These are phyloP conservation scores for Drosophila atroscutellata DNA, from an alignment of 2,888 invertebrate species.

Conservation along the genomic window DNA sequence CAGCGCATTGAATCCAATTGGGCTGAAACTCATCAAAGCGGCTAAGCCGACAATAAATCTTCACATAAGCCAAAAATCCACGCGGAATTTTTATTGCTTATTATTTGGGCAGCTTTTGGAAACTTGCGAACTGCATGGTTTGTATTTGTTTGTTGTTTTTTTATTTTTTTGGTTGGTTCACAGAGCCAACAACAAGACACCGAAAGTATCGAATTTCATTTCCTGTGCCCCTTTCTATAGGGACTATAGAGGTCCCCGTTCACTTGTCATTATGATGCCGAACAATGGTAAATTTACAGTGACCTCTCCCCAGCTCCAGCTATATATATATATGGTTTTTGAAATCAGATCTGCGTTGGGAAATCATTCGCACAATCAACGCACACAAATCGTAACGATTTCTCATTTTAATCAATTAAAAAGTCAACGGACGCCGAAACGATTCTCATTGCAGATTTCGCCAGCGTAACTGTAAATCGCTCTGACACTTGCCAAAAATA, in stretches of 20 bases:
- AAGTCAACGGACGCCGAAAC: constrained; percentile 80
- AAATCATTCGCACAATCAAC: constrained; percentile 75
- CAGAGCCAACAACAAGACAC: constrained; percentile 42
- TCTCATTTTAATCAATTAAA: constrained; percentile 85
- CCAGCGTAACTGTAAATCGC: constrained; percentile 66
- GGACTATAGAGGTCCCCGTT: constrained; percentile 47
- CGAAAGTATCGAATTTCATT: constrained; percentile 83
- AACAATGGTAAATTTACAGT: constrained; percentile 79
- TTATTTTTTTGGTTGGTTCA: constrained; percentile 11
- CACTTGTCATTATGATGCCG: constrained; percentile 75
- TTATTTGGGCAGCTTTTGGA: constrained; percentile 61
- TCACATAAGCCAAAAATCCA: constrained; percentile 66
- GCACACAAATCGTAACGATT: constrained; percentile 83
- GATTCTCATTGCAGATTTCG: constrained; percentile 27
- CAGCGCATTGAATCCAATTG: constrained; percentile 22
- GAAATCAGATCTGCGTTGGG: constrained; percentile 81
- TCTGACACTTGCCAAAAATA: constrained; percentile 79
- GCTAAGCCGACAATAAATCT: constrained; percentile 79
- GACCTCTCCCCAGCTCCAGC: constrained; percentile 20
- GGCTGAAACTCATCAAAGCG: constrained; percentile 62
- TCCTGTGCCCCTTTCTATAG: constrained; percentile 69
- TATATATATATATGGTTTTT: constrained; percentile 48
- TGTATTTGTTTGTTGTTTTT: constrained; percentile 11
- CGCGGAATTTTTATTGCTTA: constrained; percentile 77
- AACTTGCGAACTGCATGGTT: constrained; percentile 32